Conservation (phyloP, 2,113 vertebrate genomes). For the Erythrolamprus reginae region DNA sequence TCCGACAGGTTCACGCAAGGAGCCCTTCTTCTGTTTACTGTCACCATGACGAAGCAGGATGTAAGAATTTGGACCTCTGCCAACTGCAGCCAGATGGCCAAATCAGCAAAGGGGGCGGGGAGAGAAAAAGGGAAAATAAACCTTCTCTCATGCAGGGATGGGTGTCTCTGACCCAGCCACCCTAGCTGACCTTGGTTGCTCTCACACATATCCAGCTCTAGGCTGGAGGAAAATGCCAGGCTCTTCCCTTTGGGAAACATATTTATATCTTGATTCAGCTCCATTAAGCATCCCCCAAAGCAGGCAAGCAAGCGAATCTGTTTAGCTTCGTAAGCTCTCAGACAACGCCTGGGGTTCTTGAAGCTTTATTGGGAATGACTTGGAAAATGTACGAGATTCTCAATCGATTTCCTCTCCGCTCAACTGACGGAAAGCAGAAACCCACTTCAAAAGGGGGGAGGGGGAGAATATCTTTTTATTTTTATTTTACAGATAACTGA, state of each 20-base stretch:
- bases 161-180: not conserved
- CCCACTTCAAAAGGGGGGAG: not conserved
- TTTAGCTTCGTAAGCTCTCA: not conserved
- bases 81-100: not conserved
- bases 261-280: not conserved
- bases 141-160: not conserved
- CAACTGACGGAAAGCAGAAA: not conserved
- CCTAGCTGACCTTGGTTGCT: not conserved
- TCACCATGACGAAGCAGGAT: constrained; percentile 2
- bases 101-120: not conserved
- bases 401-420: not conserved
- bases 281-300: not conserved
- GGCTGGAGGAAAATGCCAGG: not conserved
- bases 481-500: not conserved
- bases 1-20: not conserved
- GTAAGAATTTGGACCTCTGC: not conserved
- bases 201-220: too few species aligned
- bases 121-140: not conserved
- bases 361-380: not conserved
- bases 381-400: not conserved
- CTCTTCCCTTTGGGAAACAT: not conserved
- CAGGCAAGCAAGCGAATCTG: not conserved
- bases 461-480: too few species aligned
- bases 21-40: not conserved
- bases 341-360: not conserved